Evolutionary conservation across 2,113 vertebrate species (phyloP).

Genomic region (Apodemus speciosus): DNA sequence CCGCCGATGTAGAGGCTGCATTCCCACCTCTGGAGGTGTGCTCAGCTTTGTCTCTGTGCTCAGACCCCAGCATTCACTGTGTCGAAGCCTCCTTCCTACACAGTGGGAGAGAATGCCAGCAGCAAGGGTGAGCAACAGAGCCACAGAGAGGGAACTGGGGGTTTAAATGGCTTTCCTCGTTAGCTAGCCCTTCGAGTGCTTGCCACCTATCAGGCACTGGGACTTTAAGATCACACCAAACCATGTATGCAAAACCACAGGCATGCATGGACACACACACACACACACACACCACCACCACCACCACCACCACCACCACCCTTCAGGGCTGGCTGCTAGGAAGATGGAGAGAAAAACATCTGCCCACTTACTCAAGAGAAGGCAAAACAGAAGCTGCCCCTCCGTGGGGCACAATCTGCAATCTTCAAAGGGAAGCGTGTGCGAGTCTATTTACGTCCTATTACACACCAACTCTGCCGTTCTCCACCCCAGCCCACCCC

Average conservation of each 20-base stretch:
- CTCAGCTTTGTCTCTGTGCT: not conserved
- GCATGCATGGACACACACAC: not conserved
- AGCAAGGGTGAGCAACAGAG: not conserved
- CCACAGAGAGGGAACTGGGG: not conserved
- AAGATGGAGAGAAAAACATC: not conserved
- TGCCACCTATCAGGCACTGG: not conserved
- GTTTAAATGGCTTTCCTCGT: not conserved
- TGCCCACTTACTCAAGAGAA: constrained; percentile 49
- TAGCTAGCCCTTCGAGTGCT: not conserved
- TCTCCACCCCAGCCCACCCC: constrained; percentile 3
- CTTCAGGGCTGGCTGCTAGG: not conserved
- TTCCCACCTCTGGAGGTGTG: not conserved
- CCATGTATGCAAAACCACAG: no score
- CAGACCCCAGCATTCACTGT: not conserved
- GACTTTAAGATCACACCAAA: not conserved
- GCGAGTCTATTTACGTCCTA: constrained; percentile 60
- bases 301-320: not conserved
- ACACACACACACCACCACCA: no score
- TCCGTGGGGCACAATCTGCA: constrained; percentile 32
- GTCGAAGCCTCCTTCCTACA: not conserved
- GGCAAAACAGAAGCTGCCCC: constrained; percentile 40
- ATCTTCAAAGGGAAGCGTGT: constrained; percentile 15
- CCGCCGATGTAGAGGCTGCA: not conserved
- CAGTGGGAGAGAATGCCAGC: not conserved
- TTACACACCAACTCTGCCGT: constrained; percentile 26